Percentiles rank a stretch among this genome's conserved stretches.
These are phyloP conservation scores for Semotilus atromaculatus DNA, from an alignment of 2,797 vertebrate species.

Conservation along the genomic window DNA sequence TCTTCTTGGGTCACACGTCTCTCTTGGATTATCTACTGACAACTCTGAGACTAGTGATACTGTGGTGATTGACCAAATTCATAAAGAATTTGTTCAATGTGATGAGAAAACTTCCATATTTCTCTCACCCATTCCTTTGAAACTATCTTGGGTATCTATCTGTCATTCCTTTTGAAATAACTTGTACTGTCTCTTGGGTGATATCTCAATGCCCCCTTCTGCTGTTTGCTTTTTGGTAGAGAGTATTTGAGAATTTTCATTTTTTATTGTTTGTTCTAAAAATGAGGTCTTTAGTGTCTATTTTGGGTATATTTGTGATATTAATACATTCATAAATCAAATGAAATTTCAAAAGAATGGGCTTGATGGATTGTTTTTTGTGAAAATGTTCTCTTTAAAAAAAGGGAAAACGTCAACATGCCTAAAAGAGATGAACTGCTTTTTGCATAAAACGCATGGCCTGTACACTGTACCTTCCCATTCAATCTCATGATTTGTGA, in stretches of 20 bases:
- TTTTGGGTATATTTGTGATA: conserved; percentile 53
- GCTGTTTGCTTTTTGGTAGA: background rate
- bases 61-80: background rate
- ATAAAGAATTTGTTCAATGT: conserved; percentile 14
- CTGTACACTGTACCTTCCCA: background rate
- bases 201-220: background rate
- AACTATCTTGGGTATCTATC: background rate
- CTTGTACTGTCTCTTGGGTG: background rate
- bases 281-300: conserved; percentile 23
- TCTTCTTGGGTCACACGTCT: background rate
- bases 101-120: background rate
- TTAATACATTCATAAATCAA: conserved; percentile 25
- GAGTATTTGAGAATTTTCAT: conserved; percentile 7
- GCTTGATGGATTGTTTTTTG: background rate
- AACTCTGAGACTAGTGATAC: background rate
- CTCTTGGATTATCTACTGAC: background rate
- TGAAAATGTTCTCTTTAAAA: background rate
- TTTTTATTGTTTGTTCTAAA: conserved; percentile 17
- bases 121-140: background rate
- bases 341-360: background rate
- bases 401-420: background rate
- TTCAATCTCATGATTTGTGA: background rate
- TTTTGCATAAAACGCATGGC: background rate
- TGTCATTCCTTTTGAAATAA: background rate
- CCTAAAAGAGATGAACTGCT: background rate